Evolutionary conservation across 2,113 vertebrate species (phyloP), one percentile per base, ranked within the genome.

Genomic region (Oostethus manadensis): DNA sequence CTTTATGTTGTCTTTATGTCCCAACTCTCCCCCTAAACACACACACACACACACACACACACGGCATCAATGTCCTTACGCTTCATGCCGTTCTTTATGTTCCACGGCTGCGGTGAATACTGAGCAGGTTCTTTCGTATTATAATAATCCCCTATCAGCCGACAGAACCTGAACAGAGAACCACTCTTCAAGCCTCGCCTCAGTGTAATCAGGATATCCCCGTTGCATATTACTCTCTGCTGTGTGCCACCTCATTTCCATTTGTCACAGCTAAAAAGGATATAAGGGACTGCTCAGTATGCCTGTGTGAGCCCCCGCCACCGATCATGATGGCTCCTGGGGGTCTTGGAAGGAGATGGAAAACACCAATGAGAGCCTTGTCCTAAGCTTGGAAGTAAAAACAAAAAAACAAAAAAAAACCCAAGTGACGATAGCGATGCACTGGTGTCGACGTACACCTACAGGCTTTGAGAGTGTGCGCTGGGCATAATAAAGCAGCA

Each of bases 301-400:
- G 81, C 80, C 64, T 64, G 64, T 67, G 78, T 55, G 70, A 70
- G 80, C 68, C 47, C 61, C 57, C 77, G 20, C 65, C 62, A 68
- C 77, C 62, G 66, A 73, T 66, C 48, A 74, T 77, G 77, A 82
- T 73, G 75, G 58, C 65, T 79, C 77, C 73, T 73, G 35, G 60
- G 79, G 71, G 79, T 84, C 62, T 62, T 7, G 3, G 56, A 68
- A 60, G 51, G 60, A 77, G 70, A 78, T 75, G 66, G 76, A 76
- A 79, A 77, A 59, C 66, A 66, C 62, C 68, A 56, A 59, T 60
- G 74, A 60, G 53, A 64, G 51, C 72, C 18, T 55, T 40, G 4
- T 55, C 21, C 40, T 20, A 14, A 50, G 65, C 51, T 48, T 43
- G 54, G 49, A 62, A 78, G 64, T 56, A 56, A 62, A 64, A 66